Base-by-base conservation (phyloP, 2,797 vertebrate species). In the Pelobates cultripes region DNA sequence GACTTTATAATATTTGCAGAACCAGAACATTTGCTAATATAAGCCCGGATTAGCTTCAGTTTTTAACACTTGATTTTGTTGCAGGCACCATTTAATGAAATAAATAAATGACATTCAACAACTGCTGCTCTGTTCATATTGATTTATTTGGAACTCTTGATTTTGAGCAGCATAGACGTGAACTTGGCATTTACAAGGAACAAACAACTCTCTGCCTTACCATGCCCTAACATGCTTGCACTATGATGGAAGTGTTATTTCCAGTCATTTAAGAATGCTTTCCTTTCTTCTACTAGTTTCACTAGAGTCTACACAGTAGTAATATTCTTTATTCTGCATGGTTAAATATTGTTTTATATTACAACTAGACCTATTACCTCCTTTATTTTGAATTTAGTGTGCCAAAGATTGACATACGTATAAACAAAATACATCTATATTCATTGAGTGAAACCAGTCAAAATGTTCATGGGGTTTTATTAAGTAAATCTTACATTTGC, bases 161-260 rank as follows among this genome's bases (percentile, higher is more conserved):
- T 80, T 0, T 60, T 41, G 73, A 79, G 74, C 28, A 42, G 40
- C 53, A 76, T 72, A 86, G 86, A 81, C 80, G 85, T 86, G 81
- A 86, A 75, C 75, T 87, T 88, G 89, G 88, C 88, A 77, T 55
- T 70, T 10, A 73, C 5, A 4, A 75, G 70, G 51, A 73, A 73
- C 70, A 53, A 60, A 15, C 55, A 63, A 13, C 78, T 70, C 14
- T 12, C 6, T 43, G 17, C 61, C 61, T 7, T 64, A 64, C 69
- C 87, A 28, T 41, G 81, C 77, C 70, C 2, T 70, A 1, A 0
- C 78, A 44, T 63, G 43, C 83, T 81, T 75, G 76, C 42, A 68
- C 84, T 78, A 5, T 42, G 75, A 53, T 10, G 64, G 68, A 84
- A 4, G 47, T 70, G 83, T 66, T 53, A 75, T 71, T 43, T 84